Evolutionary conservation across 2,888 invertebrate species (phyloP), one percentile per base, ranked within the genome.

Genomic region (Drosophila rellima): DNA sequence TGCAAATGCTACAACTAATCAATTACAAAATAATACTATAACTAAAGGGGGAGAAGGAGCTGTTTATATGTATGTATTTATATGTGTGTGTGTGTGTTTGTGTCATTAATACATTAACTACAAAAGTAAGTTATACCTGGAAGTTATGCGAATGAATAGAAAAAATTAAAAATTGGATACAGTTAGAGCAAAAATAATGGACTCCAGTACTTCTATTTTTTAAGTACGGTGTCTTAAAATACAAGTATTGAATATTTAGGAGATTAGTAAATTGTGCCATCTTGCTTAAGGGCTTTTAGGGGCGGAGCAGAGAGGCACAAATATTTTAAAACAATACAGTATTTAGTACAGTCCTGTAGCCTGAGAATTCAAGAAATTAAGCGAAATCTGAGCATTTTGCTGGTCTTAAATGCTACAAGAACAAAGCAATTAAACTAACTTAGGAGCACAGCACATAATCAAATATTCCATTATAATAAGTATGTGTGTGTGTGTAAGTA

Each of bases 1-100:
- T 83, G 83, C 83, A 87, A 83, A 82, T 66, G 37, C 83, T 83
- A 83, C 83, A 80, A 35, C 70, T 70, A 65, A 78, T 68, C 61
- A 78, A 78, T 74, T 78, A 77, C 78, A 74, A 63, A 54, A 67
- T 63, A 78, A 50, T 62, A 66, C 60, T 72, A 77, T 31, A 69
- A 44, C 59, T 76, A 73, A 60, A 29, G 20, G 61, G 39, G 67
- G 61, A 33, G 60, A 35, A 47, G 42, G 48, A 60, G 39, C 52
- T 51, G 39, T 63, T 2, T 33, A 20, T 23, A 17, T n/a, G 26
- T 47, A 1, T 29, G 15, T 50, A 3, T 29, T 10, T 50, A 3
- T 44, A 7, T 51, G 37, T 39, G 45, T 56, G 56, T 45, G 18
- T 37, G 26, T 35, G 33, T 35, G 3, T 42, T 2, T 33, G n/a